Percentiles rank a stretch among this genome's conserved stretches.
Conservation (phyloP, 2,797 vertebrate genomes). For the Acipenser oxyrinchus region DNA sequence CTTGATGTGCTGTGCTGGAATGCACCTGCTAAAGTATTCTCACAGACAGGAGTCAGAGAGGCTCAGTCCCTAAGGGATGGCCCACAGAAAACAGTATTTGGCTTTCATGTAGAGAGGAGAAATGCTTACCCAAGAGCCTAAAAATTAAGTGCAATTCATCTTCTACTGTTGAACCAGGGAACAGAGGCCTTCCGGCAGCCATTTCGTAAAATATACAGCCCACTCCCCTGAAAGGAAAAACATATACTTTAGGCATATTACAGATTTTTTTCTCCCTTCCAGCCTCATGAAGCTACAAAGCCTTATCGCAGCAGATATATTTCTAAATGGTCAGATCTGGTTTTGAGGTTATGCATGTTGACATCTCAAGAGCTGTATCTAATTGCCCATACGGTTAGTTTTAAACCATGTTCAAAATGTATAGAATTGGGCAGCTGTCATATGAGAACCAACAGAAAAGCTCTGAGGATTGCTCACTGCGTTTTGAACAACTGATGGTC, state of each 20-base stretch:
- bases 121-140: conserved; percentile 80
- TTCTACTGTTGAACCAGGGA: conserved; percentile 95
- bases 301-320: not conserved
- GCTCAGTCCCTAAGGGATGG: too few relatives aligned
- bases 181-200: conserved; percentile 94
- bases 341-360: too few relatives aligned
- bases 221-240: conserved; percentile 63
- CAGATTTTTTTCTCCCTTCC: not conserved
- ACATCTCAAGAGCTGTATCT: too few relatives aligned
- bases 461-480: too few relatives aligned
- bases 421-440: too few relatives aligned
- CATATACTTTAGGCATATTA: not conserved
- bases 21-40: too few relatives aligned
- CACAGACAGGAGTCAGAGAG: not conserved
- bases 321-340: not conserved
- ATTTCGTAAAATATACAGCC: conserved; percentile 98
- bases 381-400: too few relatives aligned
- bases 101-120: conserved; percentile 11
- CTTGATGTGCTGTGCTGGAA: too few relatives aligned
- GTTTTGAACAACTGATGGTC: too few relatives aligned
- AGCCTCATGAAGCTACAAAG: too few relatives aligned
- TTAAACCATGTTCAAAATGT: too few relatives aligned
- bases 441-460: too few relatives aligned
- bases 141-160: conserved; percentile 97
- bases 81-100: conserved; percentile 10